A percentile compares a stretch with the other conserved stretches of the same genome.
Evolutionary conservation across 1,140 invertebrate species (phyloP).

Genomic region (Bombus huntii): DNA sequence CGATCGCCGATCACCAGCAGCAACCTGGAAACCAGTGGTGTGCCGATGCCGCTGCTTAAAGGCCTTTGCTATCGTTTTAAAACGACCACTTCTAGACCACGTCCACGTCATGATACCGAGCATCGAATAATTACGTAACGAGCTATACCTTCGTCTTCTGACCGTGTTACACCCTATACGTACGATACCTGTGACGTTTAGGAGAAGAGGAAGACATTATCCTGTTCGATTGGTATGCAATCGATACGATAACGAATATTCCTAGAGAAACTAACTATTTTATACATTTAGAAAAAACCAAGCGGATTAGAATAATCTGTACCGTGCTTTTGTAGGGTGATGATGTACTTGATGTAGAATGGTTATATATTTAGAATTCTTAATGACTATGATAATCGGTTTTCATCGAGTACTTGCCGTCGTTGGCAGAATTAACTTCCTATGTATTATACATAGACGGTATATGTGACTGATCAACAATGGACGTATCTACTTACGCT

Average conservation of each 20-base stretch:
- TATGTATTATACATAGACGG: too few species aligned
- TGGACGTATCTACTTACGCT: neutral
- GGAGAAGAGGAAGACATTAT: constrained; percentile 43
- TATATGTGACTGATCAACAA: neutral
- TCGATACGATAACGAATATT: neutral
- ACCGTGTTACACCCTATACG: too few species aligned
- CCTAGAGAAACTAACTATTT: neutral
- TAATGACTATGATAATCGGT: neutral
- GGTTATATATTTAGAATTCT: neutral
- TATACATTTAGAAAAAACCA: neutral
- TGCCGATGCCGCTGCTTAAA: constrained; percentile 50
- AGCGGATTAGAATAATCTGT: neutral
- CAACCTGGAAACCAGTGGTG: constrained; percentile 46
- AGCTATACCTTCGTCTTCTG: constrained; percentile 7
- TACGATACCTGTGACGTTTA: neutral
- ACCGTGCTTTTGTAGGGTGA: too few species aligned
- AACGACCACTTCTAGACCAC: constrained; percentile 25
- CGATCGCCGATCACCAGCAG: constrained; percentile 60
- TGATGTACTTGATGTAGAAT: too few species aligned
- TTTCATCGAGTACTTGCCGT: too few species aligned
- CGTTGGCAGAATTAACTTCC: neutral
- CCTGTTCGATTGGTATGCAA: constrained; percentile 35
- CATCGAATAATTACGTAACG: constrained; percentile 67
- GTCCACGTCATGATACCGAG: constrained; percentile 27
- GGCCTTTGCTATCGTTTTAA: constrained; percentile 54